Evolutionary conservation across 2,888 invertebrate species (phyloP).

Genomic region (Autographa pulchrina): DNA sequence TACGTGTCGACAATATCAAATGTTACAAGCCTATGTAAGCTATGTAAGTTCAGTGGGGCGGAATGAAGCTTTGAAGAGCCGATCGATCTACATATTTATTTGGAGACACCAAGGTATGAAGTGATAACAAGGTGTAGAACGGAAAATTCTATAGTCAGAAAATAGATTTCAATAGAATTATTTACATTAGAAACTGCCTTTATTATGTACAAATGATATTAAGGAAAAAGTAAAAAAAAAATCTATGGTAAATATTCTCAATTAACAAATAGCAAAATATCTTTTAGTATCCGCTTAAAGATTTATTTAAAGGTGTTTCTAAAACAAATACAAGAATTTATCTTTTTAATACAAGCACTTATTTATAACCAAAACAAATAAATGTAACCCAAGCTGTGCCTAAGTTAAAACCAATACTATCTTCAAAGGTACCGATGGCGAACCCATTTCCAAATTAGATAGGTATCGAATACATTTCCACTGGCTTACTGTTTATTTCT

Average conservation of each 20-base stretch:
- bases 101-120: not conserved
- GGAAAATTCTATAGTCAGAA: no score
- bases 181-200: no score
- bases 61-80: slow-evolving; percentile 45
- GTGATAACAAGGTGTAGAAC: not conserved
- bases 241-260: no score
- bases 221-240: no score
- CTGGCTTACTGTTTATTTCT: slow-evolving; percentile 50
- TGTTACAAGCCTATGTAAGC: slow-evolving; percentile 22
- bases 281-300: no score
- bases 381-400: slow-evolving; percentile 26
- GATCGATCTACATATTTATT: slow-evolving; percentile 41
- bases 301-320: no score
- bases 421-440: slow-evolving; percentile 42
- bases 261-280: no score
- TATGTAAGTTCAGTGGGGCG: slow-evolving; percentile 26
- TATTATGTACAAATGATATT: no score
- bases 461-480: slow-evolving; percentile 59
- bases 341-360: not conserved
- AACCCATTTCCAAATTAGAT: slow-evolving; percentile 69
- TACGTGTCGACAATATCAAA: slow-evolving; percentile 26
- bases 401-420: slow-evolving; percentile 37
- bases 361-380: slow-evolving; percentile 20
- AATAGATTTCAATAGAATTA: no score
- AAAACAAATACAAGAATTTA: no score